Evolutionary conservation across 2,113 vertebrate genomes (phyloP).

Genomic region (Orcinus orca): DNA sequence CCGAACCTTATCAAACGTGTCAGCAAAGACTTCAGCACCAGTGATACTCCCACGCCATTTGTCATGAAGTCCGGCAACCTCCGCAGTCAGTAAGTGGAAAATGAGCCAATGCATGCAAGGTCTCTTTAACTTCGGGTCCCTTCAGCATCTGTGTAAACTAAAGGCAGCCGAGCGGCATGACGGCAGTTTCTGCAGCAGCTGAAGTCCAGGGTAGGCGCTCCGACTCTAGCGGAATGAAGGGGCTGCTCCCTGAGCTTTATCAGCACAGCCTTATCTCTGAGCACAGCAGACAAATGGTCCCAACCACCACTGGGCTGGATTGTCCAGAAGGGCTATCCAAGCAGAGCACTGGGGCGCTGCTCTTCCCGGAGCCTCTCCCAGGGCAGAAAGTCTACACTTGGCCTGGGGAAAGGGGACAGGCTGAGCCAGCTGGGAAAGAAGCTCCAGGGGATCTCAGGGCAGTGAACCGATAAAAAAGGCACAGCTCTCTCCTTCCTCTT

Average conservation of each 20-base stretch:
- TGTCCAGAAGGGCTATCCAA: not conserved
- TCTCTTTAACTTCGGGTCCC: not conserved
- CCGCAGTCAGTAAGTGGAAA: too few species aligned
- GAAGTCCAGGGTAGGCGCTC: not conserved
- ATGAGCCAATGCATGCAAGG: not conserved
- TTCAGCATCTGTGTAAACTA: not conserved
- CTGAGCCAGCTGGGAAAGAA: not conserved
- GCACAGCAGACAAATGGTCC: not conserved
- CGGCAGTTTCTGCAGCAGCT: not conserved
- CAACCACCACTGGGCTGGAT: rapidly evolving
- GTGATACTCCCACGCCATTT: not conserved
- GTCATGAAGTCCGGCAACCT: not conserved
- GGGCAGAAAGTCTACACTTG: not conserved
- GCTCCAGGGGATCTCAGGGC: not conserved
- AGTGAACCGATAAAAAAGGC: not conserved
- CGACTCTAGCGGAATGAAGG: not conserved
- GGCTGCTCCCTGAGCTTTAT: not conserved
- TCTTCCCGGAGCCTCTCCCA: not conserved
- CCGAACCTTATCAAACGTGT: not conserved
- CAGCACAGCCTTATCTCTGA: not conserved
- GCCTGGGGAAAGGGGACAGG: not conserved
- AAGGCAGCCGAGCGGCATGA: not conserved
- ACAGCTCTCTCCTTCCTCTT: not conserved
- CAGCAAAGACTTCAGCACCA: not conserved
- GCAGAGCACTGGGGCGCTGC: not conserved